Conservation (phyloP, 2,797 vertebrate genomes). For the Rhynchonycteris naso region DNA sequence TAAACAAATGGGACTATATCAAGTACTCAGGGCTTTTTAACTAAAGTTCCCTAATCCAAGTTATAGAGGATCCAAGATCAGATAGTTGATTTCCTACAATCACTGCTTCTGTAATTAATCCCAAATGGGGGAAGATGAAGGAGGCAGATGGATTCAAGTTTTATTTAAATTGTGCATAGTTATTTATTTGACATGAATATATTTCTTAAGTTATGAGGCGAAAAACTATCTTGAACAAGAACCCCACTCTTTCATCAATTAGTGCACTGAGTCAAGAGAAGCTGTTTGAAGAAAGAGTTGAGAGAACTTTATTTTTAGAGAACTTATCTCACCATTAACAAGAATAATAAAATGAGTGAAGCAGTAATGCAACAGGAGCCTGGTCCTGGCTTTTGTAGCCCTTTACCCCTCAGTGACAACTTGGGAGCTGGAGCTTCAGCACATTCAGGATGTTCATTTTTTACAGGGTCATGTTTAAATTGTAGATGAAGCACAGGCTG, state of each 20-base stretch:
- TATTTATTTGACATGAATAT: background rate
- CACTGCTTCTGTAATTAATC: background rate
- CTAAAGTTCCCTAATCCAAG: too few species aligned
- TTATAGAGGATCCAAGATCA: too few species aligned
- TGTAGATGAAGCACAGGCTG: slow-evolving; percentile 75
- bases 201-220: background rate
- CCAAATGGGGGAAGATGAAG: background rate
- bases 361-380: background rate
- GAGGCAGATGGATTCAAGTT: background rate
- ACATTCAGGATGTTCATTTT: slow-evolving; percentile 71
- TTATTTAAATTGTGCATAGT: background rate
- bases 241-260: slow-evolving; percentile 16
- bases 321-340: slow-evolving; percentile 47
- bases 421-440: slow-evolving; percentile 47
- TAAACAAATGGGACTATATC: too few species aligned
- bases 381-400: background rate
- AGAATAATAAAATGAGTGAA: slow-evolving; percentile 55
- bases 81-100: too few species aligned
- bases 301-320: slow-evolving; percentile 53
- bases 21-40: too few species aligned
- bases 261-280: background rate
- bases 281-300: slow-evolving; percentile 44
- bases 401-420: slow-evolving; percentile 68
- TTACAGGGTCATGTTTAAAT: slow-evolving; percentile 77
- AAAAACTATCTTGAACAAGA: background rate